Base-by-base conservation (phyloP, 2,113 vertebrate genomes). In the Scartelaos histophorus region DNA sequence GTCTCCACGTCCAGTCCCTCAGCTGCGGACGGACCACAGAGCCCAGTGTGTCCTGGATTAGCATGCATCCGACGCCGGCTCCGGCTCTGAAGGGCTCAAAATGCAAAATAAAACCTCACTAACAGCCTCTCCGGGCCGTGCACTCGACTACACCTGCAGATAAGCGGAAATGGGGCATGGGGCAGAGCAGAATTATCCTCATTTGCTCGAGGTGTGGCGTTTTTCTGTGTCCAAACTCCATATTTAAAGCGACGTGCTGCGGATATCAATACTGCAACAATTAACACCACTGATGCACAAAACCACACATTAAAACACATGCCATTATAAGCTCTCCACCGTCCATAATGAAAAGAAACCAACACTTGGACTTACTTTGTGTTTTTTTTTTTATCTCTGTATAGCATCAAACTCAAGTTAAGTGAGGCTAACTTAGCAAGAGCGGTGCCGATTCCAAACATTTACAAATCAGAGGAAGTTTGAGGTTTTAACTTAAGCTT, bases 1-100 rank as follows among this genome's bases (percentile, higher is more conserved):
- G 35, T 4, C 56, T 61, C 71, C 74, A 69, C 73, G 22, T 34
- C n/a, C 16, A 21, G 62, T 38, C 12, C 67, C 73, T 73, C 83
- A 84, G 84, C 85, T 70, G 85, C 79, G 79, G 83, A 83, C 79
- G 79, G 83, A 60, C 73, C n/a, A 29, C 25, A 47, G 35, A 54
- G 58, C 61, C 69, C 76, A 68, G 67, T 53, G 47, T 11, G 13
- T 11, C 49, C 13, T 4, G 53, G 19, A 56, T 38, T 73, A 73
- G 73, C 75, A 64, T 57, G 54, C 71, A 72, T 43, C 68, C 60
- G 13, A 84, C 47, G 7, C 81, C 82, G 81, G 77, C 71, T 61
- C 10, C 12, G 38, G 58, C 19, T 5, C 22, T 34, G 24, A 53
- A 5, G 17, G 66, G n/a, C 47, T 71, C 17, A 67, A 38, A 49